These are phyloP conservation scores for Mimachlamys varia DNA, from an alignment of 2,888 invertebrate species.

Conservation along the genomic window DNA sequence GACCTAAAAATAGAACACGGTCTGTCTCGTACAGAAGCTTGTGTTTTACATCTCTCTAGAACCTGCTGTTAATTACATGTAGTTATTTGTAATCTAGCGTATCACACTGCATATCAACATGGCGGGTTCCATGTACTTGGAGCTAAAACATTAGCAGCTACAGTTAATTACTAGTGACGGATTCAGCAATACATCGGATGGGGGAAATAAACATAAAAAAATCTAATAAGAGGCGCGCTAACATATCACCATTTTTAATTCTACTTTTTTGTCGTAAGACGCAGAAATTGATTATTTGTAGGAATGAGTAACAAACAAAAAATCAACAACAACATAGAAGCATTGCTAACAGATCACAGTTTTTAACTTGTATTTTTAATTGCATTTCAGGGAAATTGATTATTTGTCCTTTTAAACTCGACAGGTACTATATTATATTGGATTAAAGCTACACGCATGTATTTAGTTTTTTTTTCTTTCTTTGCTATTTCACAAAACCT, in stretches of 20 bases:
- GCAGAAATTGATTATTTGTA: constrained; percentile 21
- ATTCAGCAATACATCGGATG: background rate
- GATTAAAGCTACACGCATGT: constrained; percentile 2
- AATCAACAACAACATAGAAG: background rate
- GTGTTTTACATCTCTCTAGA: background rate
- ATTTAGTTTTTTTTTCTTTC: background rate
- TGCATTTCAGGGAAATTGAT: constrained; percentile 27
- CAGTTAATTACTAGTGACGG: background rate
- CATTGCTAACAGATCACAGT: background rate
- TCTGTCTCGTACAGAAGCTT: background rate
- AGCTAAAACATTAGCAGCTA: background rate
- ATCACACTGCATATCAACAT: constrained; percentile 17
- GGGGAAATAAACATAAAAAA: constrained; percentile 28
- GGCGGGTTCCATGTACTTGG: constrained; percentile 18
- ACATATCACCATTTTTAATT: background rate
- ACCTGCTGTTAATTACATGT: background rate
- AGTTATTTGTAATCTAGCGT: background rate
- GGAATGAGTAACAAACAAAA: constrained; percentile 24
- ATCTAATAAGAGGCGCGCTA: background rate
- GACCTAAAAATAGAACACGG: background rate
- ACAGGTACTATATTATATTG: constrained; percentile 3
- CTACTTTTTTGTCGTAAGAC: background rate
- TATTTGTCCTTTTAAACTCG: constrained; percentile 22
- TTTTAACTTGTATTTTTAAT: constrained; percentile 34
- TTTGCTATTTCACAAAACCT: background rate